Evolutionary conservation across 1,140 invertebrate species (phyloP), one percentile per base, ranked within the genome.

Genomic region (Trypoxylus dichotomus): DNA sequence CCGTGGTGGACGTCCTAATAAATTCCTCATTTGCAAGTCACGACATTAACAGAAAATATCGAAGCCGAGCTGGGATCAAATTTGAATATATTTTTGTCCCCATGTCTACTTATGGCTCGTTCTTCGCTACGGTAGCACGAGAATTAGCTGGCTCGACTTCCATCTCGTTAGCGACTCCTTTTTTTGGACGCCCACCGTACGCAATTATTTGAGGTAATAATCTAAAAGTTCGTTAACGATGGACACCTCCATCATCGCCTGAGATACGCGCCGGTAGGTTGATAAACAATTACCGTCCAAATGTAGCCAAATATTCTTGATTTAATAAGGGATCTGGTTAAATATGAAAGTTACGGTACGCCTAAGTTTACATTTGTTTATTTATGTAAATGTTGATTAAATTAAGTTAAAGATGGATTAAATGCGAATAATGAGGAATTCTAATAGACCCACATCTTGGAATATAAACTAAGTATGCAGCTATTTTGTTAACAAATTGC

Each of bases 71-170:
- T 68, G 7, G 60, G 27, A 68, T 68, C 21, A 68, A 68, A 68
- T 68, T 68, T 68, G 60, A 68, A 68, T 68, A 68, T 68, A 15
- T 24, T 68, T 68, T 68, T 68, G 60, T 29, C 27, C 24, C 24
- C 60, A 27, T 68, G 21, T 13, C 60, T 24, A 5, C 7, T 27
- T 29, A 68, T 68, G 27, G 60, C 27, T 15, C 60, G 21, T 24
- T 29, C 21, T 68, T 29, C 60, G 19, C 27, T 29, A 68, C 60
- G 60, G 60, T 68, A 68, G 60, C 60, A n/a, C 6, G 21, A 8
- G 15, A 68, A 68, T 68, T 68, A 68, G 27, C 60, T 68, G 60
- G 60, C 27, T 68, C 60, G 60, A 15, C 6, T 68, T 68, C 60
- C 24, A 68, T 8, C 60, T 68, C 60, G 60, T 68, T 68, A 68